Evolutionary conservation across 2,888 invertebrate species (phyloP).

Genomic region (Scelioninae gen. 1): DNA sequence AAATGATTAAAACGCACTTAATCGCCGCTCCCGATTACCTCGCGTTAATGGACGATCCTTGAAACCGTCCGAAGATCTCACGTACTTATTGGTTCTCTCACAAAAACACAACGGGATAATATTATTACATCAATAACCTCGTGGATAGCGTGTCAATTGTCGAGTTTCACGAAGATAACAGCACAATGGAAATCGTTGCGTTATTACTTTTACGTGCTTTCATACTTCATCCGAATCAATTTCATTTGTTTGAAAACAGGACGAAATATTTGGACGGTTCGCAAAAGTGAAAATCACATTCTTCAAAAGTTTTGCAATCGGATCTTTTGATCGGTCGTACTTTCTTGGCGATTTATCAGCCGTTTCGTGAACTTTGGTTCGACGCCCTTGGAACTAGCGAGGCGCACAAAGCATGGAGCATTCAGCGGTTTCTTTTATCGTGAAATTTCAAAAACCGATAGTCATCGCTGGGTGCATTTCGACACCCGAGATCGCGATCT

Average conservation of each 20-base stretch:
- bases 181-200: background rate
- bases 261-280: too few relatives aligned
- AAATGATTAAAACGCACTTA: too few relatives aligned
- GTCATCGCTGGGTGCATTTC: conserved; percentile 23
- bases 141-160: conserved; percentile 30
- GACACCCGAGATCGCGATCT: conserved; percentile 31
- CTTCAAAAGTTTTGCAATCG: background rate
- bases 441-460: conserved; percentile 24
- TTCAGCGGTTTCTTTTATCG: conserved; percentile 4
- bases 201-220: background rate
- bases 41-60: too few relatives aligned
- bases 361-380: background rate
- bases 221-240: background rate
- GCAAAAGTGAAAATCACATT: conserved; percentile 13
- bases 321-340: conserved; percentile 1
- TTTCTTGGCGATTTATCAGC: background rate
- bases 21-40: too few relatives aligned
- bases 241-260: background rate
- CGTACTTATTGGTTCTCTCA: too few relatives aligned
- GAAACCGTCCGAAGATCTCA: too few relatives aligned
- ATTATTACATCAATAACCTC: conserved; percentile 35
- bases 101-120: too few relatives aligned
- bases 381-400: conserved; percentile 2
- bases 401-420: background rate
- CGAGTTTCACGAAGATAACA: conserved; percentile 32